A percentile compares a stretch with the other conserved stretches of the same genome.
Evolutionary conservation across 53 echinoderm and acorn worm genomes (phyloP).

Genomic region (Arbacia lixula): DNA sequence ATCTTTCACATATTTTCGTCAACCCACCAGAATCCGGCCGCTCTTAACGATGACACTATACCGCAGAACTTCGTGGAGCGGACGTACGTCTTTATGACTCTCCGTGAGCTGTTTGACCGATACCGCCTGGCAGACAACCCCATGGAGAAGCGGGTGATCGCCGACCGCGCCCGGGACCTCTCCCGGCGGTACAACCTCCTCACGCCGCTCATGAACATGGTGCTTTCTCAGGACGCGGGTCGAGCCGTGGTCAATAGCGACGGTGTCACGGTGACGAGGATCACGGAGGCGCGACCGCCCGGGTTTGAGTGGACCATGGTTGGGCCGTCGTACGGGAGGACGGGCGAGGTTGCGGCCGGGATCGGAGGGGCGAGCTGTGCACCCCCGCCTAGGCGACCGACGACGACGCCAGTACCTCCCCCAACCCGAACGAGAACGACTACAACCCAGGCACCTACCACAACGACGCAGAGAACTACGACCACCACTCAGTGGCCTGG

Average conservation of each 20-base stretch:
- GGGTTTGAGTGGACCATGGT: slow-evolving; percentile 79
- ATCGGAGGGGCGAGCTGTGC: slow-evolving; percentile 71
- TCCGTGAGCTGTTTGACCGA: slow-evolving; percentile 78
- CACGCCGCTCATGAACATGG: slow-evolving; percentile 92
- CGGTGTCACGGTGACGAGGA: slow-evolving; percentile 17
- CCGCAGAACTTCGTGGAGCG: slow-evolving; percentile 83
- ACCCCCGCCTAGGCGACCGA: neutral
- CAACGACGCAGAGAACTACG: neutral
- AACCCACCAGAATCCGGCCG: slow-evolving; percentile 54
- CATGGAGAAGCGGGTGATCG: slow-evolving; percentile 60
- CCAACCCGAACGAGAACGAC: neutral
- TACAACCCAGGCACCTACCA: neutral
- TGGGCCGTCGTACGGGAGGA: slow-evolving; percentile 61
- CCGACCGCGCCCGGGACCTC: slow-evolving; percentile 68
- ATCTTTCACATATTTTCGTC: no score
- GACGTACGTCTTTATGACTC: slow-evolving; percentile 85
- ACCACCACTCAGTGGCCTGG: no score
- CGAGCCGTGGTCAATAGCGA: neutral
- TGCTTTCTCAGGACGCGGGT: slow-evolving; percentile 53
- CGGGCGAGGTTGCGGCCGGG: slow-evolving; percentile 44
- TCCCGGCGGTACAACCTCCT: slow-evolving; percentile 86
- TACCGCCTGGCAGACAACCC: slow-evolving; percentile 75
- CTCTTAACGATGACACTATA: slow-evolving; percentile 60
- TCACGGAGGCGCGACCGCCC: slow-evolving; percentile 49
- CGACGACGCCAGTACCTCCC: neutral